Conservation (phyloP, 1,140 invertebrate species). For the Drosophila kohkoa region DNA sequence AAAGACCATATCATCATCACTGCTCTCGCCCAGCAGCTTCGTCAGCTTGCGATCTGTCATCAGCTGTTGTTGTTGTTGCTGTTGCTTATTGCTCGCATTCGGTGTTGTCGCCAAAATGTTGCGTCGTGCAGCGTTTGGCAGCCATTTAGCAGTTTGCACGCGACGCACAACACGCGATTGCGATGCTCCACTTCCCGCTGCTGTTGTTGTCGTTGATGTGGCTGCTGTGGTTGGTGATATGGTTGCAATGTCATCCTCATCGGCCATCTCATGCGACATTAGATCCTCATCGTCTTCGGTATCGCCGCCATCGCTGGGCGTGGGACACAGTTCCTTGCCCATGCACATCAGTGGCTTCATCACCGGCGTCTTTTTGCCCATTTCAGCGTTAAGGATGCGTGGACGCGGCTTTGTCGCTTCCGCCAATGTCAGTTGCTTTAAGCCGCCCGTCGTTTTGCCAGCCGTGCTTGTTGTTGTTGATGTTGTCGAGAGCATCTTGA, state of each 20-base stretch:
- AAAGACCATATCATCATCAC: constrained; percentile 50
- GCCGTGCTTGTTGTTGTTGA: constrained; percentile 9
- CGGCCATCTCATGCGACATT: constrained; percentile 40
- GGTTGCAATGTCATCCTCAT: constrained; percentile 44
- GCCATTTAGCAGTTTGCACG: constrained; percentile 32
- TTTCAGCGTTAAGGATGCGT: constrained; percentile 77
- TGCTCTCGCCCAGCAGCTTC: constrained; percentile 54
- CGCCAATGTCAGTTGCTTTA: constrained; percentile 4
- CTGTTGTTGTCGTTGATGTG: constrained; percentile 3
- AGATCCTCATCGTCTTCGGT: constrained; percentile 57
- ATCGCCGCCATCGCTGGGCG: constrained; percentile 40
- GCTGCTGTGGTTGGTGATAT: constrained; percentile 14
- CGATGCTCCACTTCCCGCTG: not conserved
- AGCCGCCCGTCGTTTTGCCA: constrained; percentile 27
- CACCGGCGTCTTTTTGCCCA: constrained; percentile 72
- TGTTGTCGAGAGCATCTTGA: constrained; percentile 14
- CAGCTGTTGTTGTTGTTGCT: not conserved
- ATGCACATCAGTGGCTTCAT: constrained; percentile 76
- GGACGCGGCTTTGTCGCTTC: constrained; percentile 67
- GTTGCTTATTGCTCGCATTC: constrained; percentile 48
- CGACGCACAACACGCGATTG: constrained; percentile 29
- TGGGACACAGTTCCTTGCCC: constrained; percentile 68
- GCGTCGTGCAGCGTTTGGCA: constrained; percentile 15
- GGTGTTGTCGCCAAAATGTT: constrained; percentile 55
- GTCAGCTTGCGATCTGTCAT: constrained; percentile 46